These are phyloP conservation scores for Ips nitidus DNA, from an alignment of 1,140 invertebrate genomes.

Conservation along the genomic window DNA sequence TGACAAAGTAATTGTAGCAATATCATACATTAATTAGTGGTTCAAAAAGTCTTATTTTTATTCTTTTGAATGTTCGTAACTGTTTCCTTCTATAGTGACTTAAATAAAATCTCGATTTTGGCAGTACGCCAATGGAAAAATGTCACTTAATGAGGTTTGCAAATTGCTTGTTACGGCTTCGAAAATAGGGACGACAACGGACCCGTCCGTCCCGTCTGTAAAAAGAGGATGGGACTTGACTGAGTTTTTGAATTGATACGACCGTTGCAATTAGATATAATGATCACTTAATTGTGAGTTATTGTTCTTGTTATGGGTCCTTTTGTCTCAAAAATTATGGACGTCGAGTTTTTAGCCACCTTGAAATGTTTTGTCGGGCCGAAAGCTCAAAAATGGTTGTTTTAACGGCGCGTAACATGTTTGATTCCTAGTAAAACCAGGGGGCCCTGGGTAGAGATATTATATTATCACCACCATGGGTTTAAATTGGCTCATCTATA, in stretches of 20 bases:
- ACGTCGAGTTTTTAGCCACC: conserved; percentile 17
- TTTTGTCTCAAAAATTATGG: conserved; percentile 48
- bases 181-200: conserved; percentile 45
- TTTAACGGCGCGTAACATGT: too few species aligned
- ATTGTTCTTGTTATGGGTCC: conserved; percentile 49
- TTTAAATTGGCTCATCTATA: conserved; percentile 45
- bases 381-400: too few species aligned
- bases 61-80: too few species aligned
- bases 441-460: too few species aligned
- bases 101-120: too few species aligned
- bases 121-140: conserved; percentile 20
- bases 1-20: too few species aligned
- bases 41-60: too few species aligned
- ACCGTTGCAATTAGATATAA: conserved; percentile 50
- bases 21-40: too few species aligned
- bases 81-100: too few species aligned
- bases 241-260: conserved; percentile 48
- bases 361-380: too few species aligned
- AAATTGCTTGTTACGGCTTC: conserved; percentile 49
- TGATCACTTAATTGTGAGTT: conserved; percentile 52
- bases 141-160: conserved; percentile 47
- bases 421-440: too few species aligned
- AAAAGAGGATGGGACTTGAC: conserved; percentile 33
- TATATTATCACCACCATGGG: neutral
- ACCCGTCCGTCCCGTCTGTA: conserved; percentile 11